Percentiles rank a stretch among this genome's conserved stretches.
Conservation (phyloP, 92 coral and sea anemone genomes). For the Montipora capitata region DNA sequence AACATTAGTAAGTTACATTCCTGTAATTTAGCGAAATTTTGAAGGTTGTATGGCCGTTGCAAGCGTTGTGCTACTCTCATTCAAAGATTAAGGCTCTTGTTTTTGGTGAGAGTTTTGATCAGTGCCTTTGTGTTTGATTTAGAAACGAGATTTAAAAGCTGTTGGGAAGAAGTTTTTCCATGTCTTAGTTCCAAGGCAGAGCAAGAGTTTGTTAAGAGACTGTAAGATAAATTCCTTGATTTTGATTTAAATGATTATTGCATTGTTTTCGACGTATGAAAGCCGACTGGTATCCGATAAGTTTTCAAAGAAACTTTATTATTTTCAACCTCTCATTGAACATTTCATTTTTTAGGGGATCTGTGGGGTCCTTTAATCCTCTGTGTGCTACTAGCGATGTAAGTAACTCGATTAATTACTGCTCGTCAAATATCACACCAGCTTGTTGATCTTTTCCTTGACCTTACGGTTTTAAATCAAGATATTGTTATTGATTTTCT, state of each 20-base stretch:
- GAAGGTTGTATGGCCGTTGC: background rate
- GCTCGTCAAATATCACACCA: too few species aligned
- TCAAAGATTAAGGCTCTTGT: too few species aligned
- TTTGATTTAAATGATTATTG: too few species aligned
- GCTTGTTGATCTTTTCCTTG: background rate
- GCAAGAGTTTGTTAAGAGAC: constrained; percentile 94
- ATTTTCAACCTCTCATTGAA: background rate
- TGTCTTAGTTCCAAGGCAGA: constrained; percentile 95
- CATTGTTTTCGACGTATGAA: too few species aligned
- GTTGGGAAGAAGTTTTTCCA: constrained; percentile 97
- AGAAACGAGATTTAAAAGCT: constrained; percentile 95
- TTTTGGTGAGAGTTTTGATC: background rate
- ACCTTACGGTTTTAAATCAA: background rate
- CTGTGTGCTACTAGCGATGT: constrained; percentile 98
- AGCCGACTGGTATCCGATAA: background rate
- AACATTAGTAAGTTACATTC: constrained; percentile 82
- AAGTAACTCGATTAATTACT: constrained; percentile 50
- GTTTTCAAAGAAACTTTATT: background rate
- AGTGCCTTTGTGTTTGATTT: background rate
- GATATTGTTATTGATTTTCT: background rate
- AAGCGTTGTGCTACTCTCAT: background rate
- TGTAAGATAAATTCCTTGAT: constrained; percentile 72
- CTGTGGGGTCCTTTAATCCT: constrained; percentile 99
- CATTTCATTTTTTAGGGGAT: constrained; percentile 88
- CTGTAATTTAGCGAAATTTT: background rate